Evolutionary conservation across 2,797 vertebrate species (phyloP), one percentile per base, ranked within the genome.

Genomic region (Peromyscus attwateri): DNA sequence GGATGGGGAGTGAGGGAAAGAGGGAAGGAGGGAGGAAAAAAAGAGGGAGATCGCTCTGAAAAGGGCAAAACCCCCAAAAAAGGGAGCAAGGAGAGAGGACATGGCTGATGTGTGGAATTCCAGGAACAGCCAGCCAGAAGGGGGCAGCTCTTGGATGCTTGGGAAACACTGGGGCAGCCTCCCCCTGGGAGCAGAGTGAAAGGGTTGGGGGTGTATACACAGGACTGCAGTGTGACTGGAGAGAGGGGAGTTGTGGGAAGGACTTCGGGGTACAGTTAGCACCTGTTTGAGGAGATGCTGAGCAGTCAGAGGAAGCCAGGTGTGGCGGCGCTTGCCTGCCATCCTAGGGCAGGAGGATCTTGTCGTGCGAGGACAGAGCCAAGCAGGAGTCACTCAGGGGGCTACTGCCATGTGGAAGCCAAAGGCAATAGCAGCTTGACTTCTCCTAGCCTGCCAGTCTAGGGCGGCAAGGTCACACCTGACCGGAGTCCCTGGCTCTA

Each of bases 401-500:
- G 31, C 73, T 9, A 40, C 9, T 0, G 1, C 23, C 17, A 27
- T 1, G 16, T 0, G 0, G 0, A 3, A 52, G 79, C 40, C 1
- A 27, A 83, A 76, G 31, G 66, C 21, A 0, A 4, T 0, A 4
- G 5, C 0, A 2, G 23, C 43, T 71, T 29, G 34, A 73, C 31
- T 1, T 34, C 6, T 62, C 75, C 83, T 0, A 87, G 71, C 12
- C 73, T 19, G 46, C 68, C 73, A 40, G n/a, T 10, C 13, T 0
- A 17, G 37, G n/a, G 55, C 11, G 1, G 27, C n/a, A 55, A 80
- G 37, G 29, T 43, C 43, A 37, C 27, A 27, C 57, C 46, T 3
- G 43, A 8, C 68, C 84, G 9, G 6, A 62, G 70, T 8, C 43
- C 55, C 55, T 60, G 11, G 43, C 17, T 62, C 62, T 37, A 46